phyloP scores from a whole-genome alignment of 2,797 vertebrate species.

The Aphelocoma californica region DNA sequence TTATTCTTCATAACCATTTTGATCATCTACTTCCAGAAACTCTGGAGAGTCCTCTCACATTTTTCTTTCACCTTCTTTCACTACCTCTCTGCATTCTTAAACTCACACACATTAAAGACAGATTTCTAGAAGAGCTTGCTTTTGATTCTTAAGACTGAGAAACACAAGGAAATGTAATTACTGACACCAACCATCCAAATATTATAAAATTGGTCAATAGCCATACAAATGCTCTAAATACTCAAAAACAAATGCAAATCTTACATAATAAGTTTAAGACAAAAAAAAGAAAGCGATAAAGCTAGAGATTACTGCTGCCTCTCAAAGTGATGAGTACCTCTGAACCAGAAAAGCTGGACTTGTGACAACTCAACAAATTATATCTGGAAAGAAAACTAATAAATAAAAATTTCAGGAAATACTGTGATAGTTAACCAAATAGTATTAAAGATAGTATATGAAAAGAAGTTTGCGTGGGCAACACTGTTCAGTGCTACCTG shows the following conservation, averaged over 20 bases:
- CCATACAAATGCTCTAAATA: neutral
- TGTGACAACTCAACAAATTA: neutral
- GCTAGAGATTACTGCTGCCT: neutral
- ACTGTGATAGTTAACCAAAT: neutral
- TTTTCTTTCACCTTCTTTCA: neutral
- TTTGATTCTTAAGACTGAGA: neutral
- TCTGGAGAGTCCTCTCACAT: neutral
- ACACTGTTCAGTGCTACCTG: neutral
- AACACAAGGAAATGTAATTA: neutral
- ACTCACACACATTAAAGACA: neutral
- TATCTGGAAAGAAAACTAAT: neutral
- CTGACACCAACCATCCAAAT: neutral
- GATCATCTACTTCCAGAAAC: neutral
- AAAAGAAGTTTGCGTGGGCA: neutral
- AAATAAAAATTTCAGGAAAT: neutral
- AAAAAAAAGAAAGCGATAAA: neutral
- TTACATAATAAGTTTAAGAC: neutral
- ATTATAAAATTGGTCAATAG: neutral
- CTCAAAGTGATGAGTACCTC: neutral
- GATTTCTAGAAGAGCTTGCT: neutral
- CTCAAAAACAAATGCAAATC: neutral
- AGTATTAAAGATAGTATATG: neutral
- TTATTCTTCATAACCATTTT: neutral
- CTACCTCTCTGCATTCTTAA: neutral
- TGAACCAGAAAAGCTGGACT: neutral